Evolutionary conservation across 2,888 invertebrate genomes (phyloP), one percentile per base, ranked within the genome.

Genomic region (Ochlodes sylvanus): DNA sequence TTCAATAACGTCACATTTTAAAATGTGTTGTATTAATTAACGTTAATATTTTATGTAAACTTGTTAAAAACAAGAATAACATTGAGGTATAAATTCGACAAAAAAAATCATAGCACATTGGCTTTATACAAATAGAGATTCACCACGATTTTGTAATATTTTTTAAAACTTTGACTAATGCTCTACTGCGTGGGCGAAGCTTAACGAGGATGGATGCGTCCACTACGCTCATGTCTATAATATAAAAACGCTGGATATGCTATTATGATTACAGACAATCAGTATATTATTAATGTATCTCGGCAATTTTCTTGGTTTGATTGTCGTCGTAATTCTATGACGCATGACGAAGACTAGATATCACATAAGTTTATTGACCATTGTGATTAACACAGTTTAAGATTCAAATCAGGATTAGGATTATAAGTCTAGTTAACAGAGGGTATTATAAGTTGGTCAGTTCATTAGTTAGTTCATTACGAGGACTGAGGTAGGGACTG

Each of bases 161-260:
- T 62, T 68, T 47, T 62, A 50, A 63, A 62, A 62, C 56, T 73
- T 71, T 72, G 72, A 71, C 72, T 70, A 72, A 71, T 71, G 69
- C 56, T 42, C 44, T 47, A 21, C 9, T 61, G 67, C 63, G 78
- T 78, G 76, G 78, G 78, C 73, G 78, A 69, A 44, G 67, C 72
- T 71, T 77, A 77, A 77, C 77, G 77, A 77, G 76, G 72, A 77
- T 75, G 73, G 75, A 77, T 77, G 75, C 63, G 71, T 63, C 67
- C 67, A 74, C 52, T 52, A 52, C 14, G 14, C 21, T 52, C 21
- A 52, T 52, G 52, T 52, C 52, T 52, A 17, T 27, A 27, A 52
- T 27, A 52, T 52, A 52, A 14, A 52, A 27, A 27, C 17, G 21
- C 52, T 52, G 52, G 52, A 52, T 21, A 27, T 3, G 52, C 12